Conservation (phyloP, 2,888 invertebrate genomes). For the Amblyteles armatorius region DNA sequence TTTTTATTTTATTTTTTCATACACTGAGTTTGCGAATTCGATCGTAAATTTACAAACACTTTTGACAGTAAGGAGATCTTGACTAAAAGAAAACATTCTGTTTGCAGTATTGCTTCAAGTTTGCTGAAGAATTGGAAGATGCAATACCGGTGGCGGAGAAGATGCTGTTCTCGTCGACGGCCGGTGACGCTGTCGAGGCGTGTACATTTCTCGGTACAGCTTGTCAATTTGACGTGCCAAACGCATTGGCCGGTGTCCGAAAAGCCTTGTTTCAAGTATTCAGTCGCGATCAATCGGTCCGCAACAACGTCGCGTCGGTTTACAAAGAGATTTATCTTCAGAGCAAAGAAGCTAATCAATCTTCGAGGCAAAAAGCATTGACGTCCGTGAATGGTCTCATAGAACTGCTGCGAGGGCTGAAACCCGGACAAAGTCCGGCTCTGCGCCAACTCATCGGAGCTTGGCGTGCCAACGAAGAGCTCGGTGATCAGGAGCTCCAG, state of each 20-base stretch:
- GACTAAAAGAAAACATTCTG: no score
- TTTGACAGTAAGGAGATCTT: not conserved
- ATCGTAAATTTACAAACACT: not conserved
- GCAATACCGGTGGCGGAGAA: constrained; percentile 89
- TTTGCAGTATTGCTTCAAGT: constrained; percentile 85
- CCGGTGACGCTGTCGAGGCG: constrained; percentile 94
- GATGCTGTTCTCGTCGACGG: constrained; percentile 90
- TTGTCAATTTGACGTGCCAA: constrained; percentile 91
- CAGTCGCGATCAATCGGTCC: constrained; percentile 80
- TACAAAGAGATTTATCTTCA: constrained; percentile 80
- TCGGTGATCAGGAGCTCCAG: constrained; percentile 77
- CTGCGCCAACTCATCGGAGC: constrained; percentile 75
- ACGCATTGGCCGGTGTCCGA: constrained; percentile 87
- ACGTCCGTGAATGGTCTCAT: constrained; percentile 76
- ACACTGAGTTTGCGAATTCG: not conserved
- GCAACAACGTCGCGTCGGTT: constrained; percentile 78
- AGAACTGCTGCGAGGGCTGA: constrained; percentile 76
- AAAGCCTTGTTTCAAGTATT: constrained; percentile 80
- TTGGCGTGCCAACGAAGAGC: constrained; percentile 77
- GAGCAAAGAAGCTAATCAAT: constrained; percentile 68
- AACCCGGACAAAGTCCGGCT: constrained; percentile 79
- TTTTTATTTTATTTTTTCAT: no score
- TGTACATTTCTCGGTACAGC: constrained; percentile 95
- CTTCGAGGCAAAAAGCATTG: constrained; percentile 76
- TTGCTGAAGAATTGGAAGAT: constrained; percentile 85